Evolutionary conservation across 2,113 vertebrate species (phyloP), one percentile per base, ranked within the genome.

Genomic region (Plecturocebus donacophilus): DNA sequence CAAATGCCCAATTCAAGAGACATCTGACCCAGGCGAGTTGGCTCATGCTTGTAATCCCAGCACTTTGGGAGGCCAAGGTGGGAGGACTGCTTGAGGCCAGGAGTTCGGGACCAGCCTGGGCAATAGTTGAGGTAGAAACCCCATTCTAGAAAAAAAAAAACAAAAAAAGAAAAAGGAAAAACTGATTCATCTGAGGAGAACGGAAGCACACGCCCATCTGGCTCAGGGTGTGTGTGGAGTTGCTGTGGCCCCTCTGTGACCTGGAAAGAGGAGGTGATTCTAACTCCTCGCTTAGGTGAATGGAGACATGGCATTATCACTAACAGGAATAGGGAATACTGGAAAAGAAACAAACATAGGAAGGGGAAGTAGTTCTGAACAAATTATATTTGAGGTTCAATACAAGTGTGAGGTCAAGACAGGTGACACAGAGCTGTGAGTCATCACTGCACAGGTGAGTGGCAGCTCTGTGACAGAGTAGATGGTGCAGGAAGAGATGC

Each of bases 371-470:
- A 77, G 56, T 58, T 86, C 35, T 90, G 42, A 95, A 68, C 49
- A 87, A 79, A 91, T 54, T 91, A 47, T 80, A 79, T 94, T 3
- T 80, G 54, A 96, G 40, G 16, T 19, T 30, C 27, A n/a, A 49
- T 30, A 42, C n/a, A 81, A 6, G 70, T 6, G 1, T 35, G n/a
- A 82, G 6, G 49, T 87, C 82, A 80, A 47, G 92, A 70, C 7
- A 42, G 75, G 68, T 76, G 87, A 58, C 73, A 75, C 8, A 52
- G 61, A 30, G 30, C 90, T 92, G 79, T 77, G 9, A 40, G 68
- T 35, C 40, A 17, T 23, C 40, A 3, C 40, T 13, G 25, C 35
- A 32, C n/a, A 73, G 61, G 79, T 49, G n/a, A 54, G 30, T 32
- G 9, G 42, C 73, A 90, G 80, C n/a, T 16, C 35, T 27, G 49